Evolutionary conservation across 2,888 invertebrate genomes (phyloP), one percentile per base, ranked within the genome.

Genomic region (Timema podura): DNA sequence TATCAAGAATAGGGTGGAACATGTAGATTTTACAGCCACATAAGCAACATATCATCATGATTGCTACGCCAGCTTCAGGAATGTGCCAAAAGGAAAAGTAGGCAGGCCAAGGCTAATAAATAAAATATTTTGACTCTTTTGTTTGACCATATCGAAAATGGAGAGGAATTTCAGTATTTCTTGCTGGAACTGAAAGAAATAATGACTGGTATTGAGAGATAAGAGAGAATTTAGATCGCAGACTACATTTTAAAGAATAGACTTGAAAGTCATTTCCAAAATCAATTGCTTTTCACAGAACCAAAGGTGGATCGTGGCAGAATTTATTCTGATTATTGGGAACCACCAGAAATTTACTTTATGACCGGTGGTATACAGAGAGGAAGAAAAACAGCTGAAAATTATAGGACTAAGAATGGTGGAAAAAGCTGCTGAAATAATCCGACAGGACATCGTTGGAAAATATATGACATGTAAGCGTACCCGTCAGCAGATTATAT

Each of bases 361-460:
- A 57, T 13, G 57, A 57, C 15, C 57, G 30, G 5, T 57, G 15
- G 57, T 13, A 57, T 13, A 11, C 13, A 57, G 57, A 57, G 8
- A n/a, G 2, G 6, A n/a, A 57, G n/a, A 13, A 13, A 15, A 57
- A 30, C 10, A 5, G 15, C 13, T n/a, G 13, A 57, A 57, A 57
- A 57, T 30, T 13, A 57, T 5, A 30, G 5, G 57, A 57, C 13
- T 57, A n/a, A n/a, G n/a, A 6, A 13, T 57, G 8, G 57, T 57
- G 15, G 57, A n/a, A n/a, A 57, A 57, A 57, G 9, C n/a, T 57
- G 57, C 57, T n/a, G 13, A 57, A 57, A 57, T 57, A 57, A n/a
- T 57, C 57, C 57, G 5, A 57, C 57, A 57, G 30, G n/a, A 57
- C 57, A 57, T 57, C 30, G 30, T 30, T 1, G 30, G 30, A 30